Evolutionary conservation across 1,140 invertebrate genomes (phyloP).

Genomic region (Danaus melanippus): DNA sequence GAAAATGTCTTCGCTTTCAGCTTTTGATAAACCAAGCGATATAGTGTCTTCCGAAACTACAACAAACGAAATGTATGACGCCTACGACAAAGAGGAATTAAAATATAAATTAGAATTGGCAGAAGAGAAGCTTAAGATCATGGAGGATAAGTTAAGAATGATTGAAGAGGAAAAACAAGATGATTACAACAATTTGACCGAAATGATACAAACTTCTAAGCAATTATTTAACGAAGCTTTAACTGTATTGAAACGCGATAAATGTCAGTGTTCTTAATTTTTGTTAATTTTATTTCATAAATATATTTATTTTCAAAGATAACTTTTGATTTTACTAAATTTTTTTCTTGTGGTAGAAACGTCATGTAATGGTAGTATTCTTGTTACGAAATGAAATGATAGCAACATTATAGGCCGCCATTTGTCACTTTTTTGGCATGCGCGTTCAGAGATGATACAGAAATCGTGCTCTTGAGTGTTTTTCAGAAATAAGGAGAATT

Average conservation of each 20-base stretch:
- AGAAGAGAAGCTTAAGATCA: constrained; percentile 62
- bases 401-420: constrained; percentile 54
- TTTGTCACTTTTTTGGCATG: constrained; percentile 69
- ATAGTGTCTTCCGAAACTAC: constrained; percentile 34
- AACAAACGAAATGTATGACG: constrained; percentile 32
- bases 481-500: constrained; percentile 45
- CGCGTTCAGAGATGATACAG: constrained; percentile 55
- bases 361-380: too few species aligned
- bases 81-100: constrained; percentile 53
- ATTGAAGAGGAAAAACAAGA: constrained; percentile 63
- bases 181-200: constrained; percentile 54
- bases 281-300: constrained; percentile 4
- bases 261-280: constrained; percentile 48
- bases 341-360: too few species aligned
- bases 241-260: constrained; percentile 52
- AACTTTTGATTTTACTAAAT: too few species aligned
- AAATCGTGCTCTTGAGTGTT: constrained; percentile 64
- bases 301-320: constrained; percentile 3
- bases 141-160: constrained; percentile 65
- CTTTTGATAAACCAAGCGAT: constrained; percentile 42
- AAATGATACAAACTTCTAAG: constrained; percentile 66
- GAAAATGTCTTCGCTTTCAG: constrained; percentile 39
- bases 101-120: constrained; percentile 57
- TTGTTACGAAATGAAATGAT: constrained; percentile 2
- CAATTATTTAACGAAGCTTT: constrained; percentile 62